Percentiles rank a stretch among this genome's conserved stretches.
phyloP scores from a whole-genome alignment of 2,113 vertebrate species.

The Heterochromis multidens region DNA sequence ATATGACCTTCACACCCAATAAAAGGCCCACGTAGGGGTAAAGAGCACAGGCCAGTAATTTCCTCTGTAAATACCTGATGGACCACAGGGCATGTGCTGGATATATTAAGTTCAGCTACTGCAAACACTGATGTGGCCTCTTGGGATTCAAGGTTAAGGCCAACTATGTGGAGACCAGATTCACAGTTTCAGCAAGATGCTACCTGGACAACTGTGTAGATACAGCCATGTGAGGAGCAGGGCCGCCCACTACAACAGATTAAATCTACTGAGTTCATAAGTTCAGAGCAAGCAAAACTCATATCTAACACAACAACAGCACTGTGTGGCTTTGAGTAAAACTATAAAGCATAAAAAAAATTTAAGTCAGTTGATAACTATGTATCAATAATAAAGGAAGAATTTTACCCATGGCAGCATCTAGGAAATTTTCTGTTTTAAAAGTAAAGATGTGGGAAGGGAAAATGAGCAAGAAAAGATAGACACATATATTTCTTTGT shows the following conservation, averaged over 20 bases:
- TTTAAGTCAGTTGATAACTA: background rate
- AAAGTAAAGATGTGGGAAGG: background rate
- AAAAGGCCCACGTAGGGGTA: conserved; percentile 27
- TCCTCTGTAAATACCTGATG: conserved; percentile 61
- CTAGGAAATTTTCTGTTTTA: background rate
- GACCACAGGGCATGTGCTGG: conserved; percentile 30
- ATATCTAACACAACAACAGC: background rate
- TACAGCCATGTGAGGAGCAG: background rate
- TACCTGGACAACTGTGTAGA: background rate
- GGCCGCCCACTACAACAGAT: background rate
- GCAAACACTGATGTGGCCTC: conserved; percentile 54
- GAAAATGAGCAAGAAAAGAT: background rate
- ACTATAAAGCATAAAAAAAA: background rate
- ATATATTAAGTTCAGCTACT: conserved; percentile 62
- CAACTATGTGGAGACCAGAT: conserved; percentile 28
- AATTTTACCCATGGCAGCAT: background rate
- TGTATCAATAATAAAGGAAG: background rate
- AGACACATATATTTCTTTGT: background rate
- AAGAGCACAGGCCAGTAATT: conserved; percentile 47
- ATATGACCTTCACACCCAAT: conserved; percentile 49
- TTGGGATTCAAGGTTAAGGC: conserved; percentile 47
- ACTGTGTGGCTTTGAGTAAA: background rate
- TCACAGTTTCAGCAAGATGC: conserved; percentile 3
- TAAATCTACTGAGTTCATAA: background rate
- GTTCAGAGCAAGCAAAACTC: background rate